Conservation (phyloP, 2,113 vertebrate species). For the Bufo gargarizans region DNA sequence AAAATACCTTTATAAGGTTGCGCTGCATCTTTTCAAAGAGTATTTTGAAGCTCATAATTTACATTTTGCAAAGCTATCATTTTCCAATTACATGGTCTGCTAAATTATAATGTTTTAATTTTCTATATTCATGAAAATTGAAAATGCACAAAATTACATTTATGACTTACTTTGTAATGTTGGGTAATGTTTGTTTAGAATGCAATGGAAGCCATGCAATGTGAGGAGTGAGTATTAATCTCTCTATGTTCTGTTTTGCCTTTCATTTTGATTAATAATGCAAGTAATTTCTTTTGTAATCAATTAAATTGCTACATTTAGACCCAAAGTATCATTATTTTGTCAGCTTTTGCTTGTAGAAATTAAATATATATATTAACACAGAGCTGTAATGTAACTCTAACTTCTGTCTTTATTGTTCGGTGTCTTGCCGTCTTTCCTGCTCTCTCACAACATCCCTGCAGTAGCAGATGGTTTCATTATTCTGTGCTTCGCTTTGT, state of each 20-base stretch:
- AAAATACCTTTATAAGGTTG: not conserved
- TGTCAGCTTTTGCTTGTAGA: not conserved
- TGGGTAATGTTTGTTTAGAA: conserved; percentile 14
- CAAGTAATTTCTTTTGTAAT: not conserved
- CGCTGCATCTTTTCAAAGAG: not conserved
- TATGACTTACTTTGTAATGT: conserved; percentile 4
- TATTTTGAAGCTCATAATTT: not conserved
- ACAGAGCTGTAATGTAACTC: not conserved
- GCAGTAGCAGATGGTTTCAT: not conserved
- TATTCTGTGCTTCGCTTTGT: not conserved
- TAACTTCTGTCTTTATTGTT: not conserved
- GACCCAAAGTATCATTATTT: not conserved
- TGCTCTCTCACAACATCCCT: not conserved
- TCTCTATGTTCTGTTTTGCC: not conserved
- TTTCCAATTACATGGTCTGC: conserved; percentile 36
- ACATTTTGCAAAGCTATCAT: conserved; percentile 12
- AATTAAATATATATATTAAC: not conserved
- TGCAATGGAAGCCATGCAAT: not conserved
- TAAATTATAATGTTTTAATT: conserved; percentile 27
- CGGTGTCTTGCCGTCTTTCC: not conserved
- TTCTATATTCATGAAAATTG: conserved; percentile 11
- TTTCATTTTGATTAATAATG: not conserved
- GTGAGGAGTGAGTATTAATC: not conserved
- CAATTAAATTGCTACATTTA: not conserved
- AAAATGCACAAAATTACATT: conserved; percentile 25